phyloP scores from a whole-genome alignment of 2,888 invertebrate species.

The Copidosoma aretas region DNA sequence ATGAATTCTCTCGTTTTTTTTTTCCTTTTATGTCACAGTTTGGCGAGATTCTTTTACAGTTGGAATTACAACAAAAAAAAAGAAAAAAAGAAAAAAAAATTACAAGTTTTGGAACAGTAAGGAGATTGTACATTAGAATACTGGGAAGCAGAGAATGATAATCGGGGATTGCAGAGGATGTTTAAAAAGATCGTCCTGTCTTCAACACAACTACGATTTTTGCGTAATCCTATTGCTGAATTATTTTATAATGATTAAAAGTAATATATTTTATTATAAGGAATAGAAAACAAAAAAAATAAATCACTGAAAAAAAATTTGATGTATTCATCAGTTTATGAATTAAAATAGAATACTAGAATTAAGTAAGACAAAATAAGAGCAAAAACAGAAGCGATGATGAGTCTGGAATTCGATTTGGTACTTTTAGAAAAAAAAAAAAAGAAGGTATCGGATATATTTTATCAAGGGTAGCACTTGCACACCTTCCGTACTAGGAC shows the following conservation, averaged over 20 bases:
- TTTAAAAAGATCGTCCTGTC: conserved; percentile 12
- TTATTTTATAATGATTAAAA: not conserved
- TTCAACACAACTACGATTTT: conserved; percentile 5
- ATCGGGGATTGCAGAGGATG: not conserved
- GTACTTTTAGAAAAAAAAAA: not conserved
- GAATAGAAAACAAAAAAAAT: not conserved
- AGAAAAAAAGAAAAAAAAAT: conserved; percentile 18
- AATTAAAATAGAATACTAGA: not conserved
- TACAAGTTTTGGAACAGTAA: conserved; percentile 12
- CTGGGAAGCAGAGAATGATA: conserved; percentile 13
- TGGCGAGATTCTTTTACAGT: conserved; percentile 1
- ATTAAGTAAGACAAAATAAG: not conserved
- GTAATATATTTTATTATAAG: not conserved
- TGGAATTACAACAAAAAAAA: conserved; percentile 24
- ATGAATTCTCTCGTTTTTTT: conserved; percentile 18
- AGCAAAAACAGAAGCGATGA: not conserved
- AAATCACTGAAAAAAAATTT: not conserved
- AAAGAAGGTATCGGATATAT: conserved; percentile 9
- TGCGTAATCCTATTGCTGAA: not conserved
- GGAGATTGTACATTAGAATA: conserved; percentile 16
- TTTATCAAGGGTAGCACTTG: conserved; percentile 54
- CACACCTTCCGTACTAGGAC: conserved; percentile 60
- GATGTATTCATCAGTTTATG: no score
- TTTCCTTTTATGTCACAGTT: conserved; percentile 9
- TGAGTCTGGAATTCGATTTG: conserved; percentile 12